phyloP scores from a whole-genome alignment of 2,113 vertebrate species.

The Patagioenas fasciata region DNA sequence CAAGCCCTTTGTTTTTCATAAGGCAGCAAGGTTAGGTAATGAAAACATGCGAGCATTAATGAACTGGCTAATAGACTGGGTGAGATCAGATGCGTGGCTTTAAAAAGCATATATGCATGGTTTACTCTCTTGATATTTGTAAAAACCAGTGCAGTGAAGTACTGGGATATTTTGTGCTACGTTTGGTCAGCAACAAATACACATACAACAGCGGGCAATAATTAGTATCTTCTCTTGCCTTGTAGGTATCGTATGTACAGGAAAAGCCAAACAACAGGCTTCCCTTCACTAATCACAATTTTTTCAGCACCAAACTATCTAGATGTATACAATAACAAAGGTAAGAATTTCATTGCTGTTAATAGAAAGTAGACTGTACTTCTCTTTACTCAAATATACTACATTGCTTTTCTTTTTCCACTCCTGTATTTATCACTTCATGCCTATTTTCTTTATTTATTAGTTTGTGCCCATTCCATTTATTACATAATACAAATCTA shows the following conservation, averaged over 20 bases:
- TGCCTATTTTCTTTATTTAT: neutral
- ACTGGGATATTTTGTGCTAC: fast-evolving
- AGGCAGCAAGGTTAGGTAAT: neutral
- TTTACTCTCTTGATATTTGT: neutral
- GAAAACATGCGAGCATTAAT: neutral
- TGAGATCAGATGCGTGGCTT: neutral
- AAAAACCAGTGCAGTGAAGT: neutral
- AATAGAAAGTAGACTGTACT: neutral
- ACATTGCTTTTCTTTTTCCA: neutral
- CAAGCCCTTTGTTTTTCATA: slow-evolving; percentile 7
- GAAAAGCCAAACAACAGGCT: slow-evolving; percentile 99
- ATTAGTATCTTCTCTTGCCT: slow-evolving; percentile 31
- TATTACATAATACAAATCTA: neutral
- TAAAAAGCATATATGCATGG: neutral
- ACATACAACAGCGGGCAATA: neutral
- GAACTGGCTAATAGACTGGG: neutral
- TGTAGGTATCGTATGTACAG: slow-evolving; percentile 98
- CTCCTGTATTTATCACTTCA: neutral
- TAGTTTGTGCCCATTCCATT: neutral
- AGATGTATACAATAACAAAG: slow-evolving; percentile 99
- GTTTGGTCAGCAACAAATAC: neutral
- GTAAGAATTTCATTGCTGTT: slow-evolving; percentile 72
- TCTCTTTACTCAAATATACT: neutral
- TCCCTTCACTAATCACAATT: slow-evolving; percentile 98
- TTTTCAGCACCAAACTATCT: slow-evolving; percentile 99